A percentile compares a stretch with the other conserved stretches of the same genome.
phyloP scores from a whole-genome alignment of 2,113 vertebrate genomes.

The Plectropomus leopardus region DNA sequence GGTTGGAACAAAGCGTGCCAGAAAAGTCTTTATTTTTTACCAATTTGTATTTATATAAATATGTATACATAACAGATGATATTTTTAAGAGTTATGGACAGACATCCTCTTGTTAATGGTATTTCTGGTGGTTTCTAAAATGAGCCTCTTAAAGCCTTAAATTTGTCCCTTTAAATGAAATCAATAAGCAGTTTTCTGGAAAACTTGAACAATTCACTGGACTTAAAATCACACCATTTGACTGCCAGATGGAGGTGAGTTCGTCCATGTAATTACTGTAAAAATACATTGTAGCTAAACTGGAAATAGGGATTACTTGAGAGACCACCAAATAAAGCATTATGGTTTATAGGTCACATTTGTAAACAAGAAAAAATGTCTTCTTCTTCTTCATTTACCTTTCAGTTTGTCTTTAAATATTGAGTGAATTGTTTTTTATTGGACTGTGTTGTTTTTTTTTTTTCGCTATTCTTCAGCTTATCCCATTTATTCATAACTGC shows the following conservation, averaged over 20 bases:
- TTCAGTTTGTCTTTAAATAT: conserved; percentile 27
- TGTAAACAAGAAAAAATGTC: conserved; percentile 22
- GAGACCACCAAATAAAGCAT: conserved; percentile 53
- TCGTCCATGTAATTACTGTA: conserved; percentile 69
- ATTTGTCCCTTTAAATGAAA: conserved; percentile 51
- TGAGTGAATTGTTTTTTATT: not conserved
- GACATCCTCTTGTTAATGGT: conserved; percentile 34
- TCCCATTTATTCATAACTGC: conserved; percentile 21
- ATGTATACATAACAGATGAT: conserved; percentile 58
- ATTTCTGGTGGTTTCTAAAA: conserved; percentile 52
- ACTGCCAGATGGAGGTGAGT: conserved; percentile 30
- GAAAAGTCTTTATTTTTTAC: conserved; percentile 76
- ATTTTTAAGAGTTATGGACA: conserved; percentile 70
- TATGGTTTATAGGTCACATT: conserved; percentile 68
- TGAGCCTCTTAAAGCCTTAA: conserved; percentile 60
- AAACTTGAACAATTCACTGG: conserved; percentile 72
- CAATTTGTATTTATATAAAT: conserved; percentile 78
- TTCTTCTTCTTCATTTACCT: conserved; percentile 36
- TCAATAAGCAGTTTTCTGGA: conserved; percentile 40
- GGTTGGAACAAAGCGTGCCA: conserved; percentile 63
- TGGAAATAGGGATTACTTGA: conserved; percentile 74
- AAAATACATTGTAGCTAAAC: conserved; percentile 44
- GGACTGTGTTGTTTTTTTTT: conserved; percentile 23
- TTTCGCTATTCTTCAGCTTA: conserved; percentile 34
- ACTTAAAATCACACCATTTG: conserved; percentile 46